Base-by-base conservation (phyloP, 2,113 vertebrate genomes). In the Python bivittatus region DNA sequence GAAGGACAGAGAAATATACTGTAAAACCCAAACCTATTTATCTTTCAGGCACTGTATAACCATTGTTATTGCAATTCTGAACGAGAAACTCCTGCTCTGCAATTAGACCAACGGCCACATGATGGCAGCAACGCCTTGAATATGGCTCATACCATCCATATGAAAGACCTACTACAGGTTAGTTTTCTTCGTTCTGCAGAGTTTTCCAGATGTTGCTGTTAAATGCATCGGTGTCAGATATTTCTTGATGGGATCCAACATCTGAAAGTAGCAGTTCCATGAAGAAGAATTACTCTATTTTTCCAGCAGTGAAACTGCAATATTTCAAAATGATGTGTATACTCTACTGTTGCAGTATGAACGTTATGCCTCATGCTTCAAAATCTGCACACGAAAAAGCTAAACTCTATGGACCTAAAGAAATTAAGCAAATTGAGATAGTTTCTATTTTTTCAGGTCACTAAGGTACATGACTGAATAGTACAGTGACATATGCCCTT, bases 81-180 rank as follows among this genome's bases (percentile, higher is more conserved):
- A 85, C 13, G 10, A 53, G 10, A 29, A 85, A 29, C 4, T 4
- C 25, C 42, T 42, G 22, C 84, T 85, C 4, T 29, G 52, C n/a
- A 79, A 44, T 56, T 44, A 88, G 88, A 23, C 23, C 20, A 22
- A 87, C 61, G 54, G 8, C 79, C 88, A 72, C 92, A 90, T 13
- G 88, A 64, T 92, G 92, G 92, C 88, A 92, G 88, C 60, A 90
- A 56, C 86, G 33, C 25, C 88, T 90, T 54, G 84, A 56, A 22
- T 68, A 86, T 90, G 48, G 4, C 8, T 64, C 54, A 38, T 64
- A 29, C 52, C 4, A n/a, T 48, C 25, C 4, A 6, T 5, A 5
- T 13, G 25, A 6, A 29, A 60, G 17, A 15, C 3, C 25, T 29
- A 44, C 15, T 29, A 48, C 6, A 15, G n/a, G 8, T 44, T 27